Base-by-base conservation (phyloP, 2,888 invertebrate genomes). In the Ichneumon xanthorius region DNA sequence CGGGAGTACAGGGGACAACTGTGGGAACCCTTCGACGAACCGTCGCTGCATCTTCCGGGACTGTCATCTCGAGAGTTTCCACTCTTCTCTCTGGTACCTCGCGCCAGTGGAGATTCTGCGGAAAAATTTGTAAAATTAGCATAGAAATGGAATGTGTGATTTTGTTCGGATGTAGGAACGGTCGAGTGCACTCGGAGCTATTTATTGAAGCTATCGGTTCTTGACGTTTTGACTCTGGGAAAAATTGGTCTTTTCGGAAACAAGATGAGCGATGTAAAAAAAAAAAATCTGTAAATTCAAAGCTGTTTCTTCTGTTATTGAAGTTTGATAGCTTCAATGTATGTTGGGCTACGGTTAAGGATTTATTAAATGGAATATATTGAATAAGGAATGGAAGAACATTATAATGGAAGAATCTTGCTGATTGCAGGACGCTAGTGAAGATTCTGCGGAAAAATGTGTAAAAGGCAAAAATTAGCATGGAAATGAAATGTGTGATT, bases 91-190 rank as follows among this genome's bases (percentile, higher is more conserved):
- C 91, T 92, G 86, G 92, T 93, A 81, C 94, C 91, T 63, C 94
- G 94, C 67, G 94, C 94, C 87, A 95, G 91, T 30, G 95, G 95
- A 9, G 95, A 95, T 89, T 95, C 95, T 95, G 90, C 22, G 19
- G 9, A 22, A 26, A 37, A 16, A 45, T 58, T 30, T 26, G 0
- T 19, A 14, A 22, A 73, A 33, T 40, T 2, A 16, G 6, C 26
- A 73, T 7, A 22, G 4, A 6, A 0, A 9, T 37, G 5, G 16
- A 26, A 53, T 9, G 11, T 65, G 37, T 45, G 19, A 65, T 40
- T 37, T 73, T 45, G 2, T 6, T 19, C 3, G 9, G 9, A 55
- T 1, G 53, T 1, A 2, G 19, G 0, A 19, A 19, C 55, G 2
- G 19, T 22, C 9, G 19, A 55, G 11, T 3, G 6, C 0, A 22